Evolutionary conservation across 2,113 vertebrate genomes (phyloP).

Genomic region (Gracilinanus agilis): DNA sequence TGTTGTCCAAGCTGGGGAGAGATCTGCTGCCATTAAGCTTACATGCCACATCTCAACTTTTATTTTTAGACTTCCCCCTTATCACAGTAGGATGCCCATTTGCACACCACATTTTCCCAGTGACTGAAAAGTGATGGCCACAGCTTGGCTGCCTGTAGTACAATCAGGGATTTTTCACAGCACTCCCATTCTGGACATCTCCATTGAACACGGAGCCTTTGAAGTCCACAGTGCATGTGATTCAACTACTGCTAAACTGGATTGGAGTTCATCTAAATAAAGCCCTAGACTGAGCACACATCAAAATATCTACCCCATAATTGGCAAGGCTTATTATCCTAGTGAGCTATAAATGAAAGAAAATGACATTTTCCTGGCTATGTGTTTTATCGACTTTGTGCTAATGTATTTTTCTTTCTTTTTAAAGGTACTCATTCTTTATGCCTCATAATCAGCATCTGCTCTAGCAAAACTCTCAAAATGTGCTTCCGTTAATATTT

Average conservation of each 20-base stretch:
- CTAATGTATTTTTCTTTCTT: constrained; percentile 53
- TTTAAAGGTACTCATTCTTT: constrained; percentile 32
- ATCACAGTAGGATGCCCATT: constrained; percentile 67
- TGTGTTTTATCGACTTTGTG: constrained; percentile 40
- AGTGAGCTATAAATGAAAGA: constrained; percentile 44
- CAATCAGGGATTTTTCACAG: constrained; percentile 58
- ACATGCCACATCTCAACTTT: constrained; percentile 51
- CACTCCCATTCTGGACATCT: constrained; percentile 54
- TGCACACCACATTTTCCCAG: constrained; percentile 68
- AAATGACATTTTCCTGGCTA: constrained; percentile 48
- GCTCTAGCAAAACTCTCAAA: constrained; percentile 14
- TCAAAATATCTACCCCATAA: constrained; percentile 61
- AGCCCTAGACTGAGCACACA: constrained; percentile 56
- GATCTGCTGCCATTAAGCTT: constrained; percentile 57
- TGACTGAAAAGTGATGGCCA: constrained; percentile 65
- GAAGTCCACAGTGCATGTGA: constrained; percentile 69
- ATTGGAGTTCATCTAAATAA: constrained; percentile 69
- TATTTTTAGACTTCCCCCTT: constrained; percentile 65
- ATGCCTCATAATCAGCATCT: constrained; percentile 14
- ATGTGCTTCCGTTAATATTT: constrained; percentile 39
- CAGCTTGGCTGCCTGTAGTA: constrained; percentile 56
- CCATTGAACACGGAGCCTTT: constrained; percentile 67
- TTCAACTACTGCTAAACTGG: constrained; percentile 60
- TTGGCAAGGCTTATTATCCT: constrained; percentile 58
- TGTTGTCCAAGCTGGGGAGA: constrained; percentile 38